Percentiles rank a stretch among this genome's conserved stretches.
These are phyloP conservation scores for Agrilus mali DNA, from an alignment of 2,888 invertebrate genomes.

Conservation along the genomic window DNA sequence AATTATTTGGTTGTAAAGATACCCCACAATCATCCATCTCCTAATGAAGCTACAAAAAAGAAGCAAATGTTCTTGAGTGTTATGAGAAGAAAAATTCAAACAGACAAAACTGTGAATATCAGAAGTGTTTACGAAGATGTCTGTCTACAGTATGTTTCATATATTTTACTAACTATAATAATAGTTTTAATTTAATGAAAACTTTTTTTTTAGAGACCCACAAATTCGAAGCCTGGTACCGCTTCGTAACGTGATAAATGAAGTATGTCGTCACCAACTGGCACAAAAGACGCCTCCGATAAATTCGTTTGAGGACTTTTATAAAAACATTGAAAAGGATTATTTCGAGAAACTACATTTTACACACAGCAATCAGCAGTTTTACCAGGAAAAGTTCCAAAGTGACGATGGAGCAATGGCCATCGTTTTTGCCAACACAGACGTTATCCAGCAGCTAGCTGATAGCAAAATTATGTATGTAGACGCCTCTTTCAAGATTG, in stretches of 20 bases:
- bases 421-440: conserved; percentile 25
- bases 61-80: conserved; percentile 27
- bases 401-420: conserved; percentile 34
- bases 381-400: conserved; percentile 49
- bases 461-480: conserved; percentile 29
- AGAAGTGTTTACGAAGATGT: conserved; percentile 25
- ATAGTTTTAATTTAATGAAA: not conserved
- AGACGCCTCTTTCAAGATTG: conserved; percentile 28
- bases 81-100: conserved; percentile 25
- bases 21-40: conserved; percentile 24
- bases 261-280: conserved; percentile 25
- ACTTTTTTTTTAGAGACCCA: conserved; percentile 21
- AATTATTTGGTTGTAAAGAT: conserved; percentile 16
- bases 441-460: conserved; percentile 20
- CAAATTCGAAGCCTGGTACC: conserved; percentile 22
- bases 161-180: too few species aligned
- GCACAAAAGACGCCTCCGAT: conserved; percentile 17
- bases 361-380: conserved; percentile 23
- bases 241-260: conserved; percentile 25
- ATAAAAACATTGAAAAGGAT: conserved; percentile 22
- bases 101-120: conserved; percentile 26
- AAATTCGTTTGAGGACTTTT: conserved; percentile 26
- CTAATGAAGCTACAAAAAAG: conserved; percentile 17
- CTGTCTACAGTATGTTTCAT: conserved; percentile 22
- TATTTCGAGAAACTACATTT: conserved; percentile 26